Evolutionary conservation across 1,140 invertebrate genomes (phyloP), one percentile per base, ranked within the genome.

Genomic region (Mesaphorura yosii): DNA sequence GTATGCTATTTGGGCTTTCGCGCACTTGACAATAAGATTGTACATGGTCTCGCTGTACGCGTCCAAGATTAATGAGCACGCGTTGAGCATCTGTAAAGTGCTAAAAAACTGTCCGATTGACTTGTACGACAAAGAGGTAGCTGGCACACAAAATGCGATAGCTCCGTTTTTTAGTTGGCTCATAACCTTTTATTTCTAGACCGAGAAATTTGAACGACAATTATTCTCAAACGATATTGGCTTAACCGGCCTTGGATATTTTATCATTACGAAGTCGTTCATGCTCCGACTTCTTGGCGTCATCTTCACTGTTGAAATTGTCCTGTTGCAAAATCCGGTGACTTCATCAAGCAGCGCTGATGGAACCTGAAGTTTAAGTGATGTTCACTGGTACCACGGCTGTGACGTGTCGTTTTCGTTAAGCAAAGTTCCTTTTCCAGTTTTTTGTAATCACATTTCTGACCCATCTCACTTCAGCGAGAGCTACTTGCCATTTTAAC

Each of bases 251-350:
- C 20, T 51, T 14, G 40, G 40, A 5, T 51, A 40, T 34, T 51
- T 51, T 20, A 51, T n/a, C 5, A 28, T 51, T 4, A 51, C 49
- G 14, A 51, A 51, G 20, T 25, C 49, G 2, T 51, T 51, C 17
- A 51, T 51, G 34, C 26, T 51, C 4, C 27, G 19, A 5, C 6
- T 51, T 10, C 34, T 51, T 17, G 26, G 49, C 3, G 49, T 51
- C 6, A 19, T 51, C 19, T 25, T 51, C 20, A 51, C 49, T 10
- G 34, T 51, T 27, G 49, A 51, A 29, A 51, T 51, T 27, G 40
- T 51, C 5, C 38, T 51, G 20, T 19, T 51, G 2, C 51, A 53
- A 19, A 26, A 15, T 41, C 5, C 31, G 10, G 31, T 34, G 10
- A 34, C 10, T 10, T 34, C 31, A 10, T 10, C 31, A 34, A 34